Conservation (phyloP, 2,113 vertebrate species). For the Pithys albifrons region DNA sequence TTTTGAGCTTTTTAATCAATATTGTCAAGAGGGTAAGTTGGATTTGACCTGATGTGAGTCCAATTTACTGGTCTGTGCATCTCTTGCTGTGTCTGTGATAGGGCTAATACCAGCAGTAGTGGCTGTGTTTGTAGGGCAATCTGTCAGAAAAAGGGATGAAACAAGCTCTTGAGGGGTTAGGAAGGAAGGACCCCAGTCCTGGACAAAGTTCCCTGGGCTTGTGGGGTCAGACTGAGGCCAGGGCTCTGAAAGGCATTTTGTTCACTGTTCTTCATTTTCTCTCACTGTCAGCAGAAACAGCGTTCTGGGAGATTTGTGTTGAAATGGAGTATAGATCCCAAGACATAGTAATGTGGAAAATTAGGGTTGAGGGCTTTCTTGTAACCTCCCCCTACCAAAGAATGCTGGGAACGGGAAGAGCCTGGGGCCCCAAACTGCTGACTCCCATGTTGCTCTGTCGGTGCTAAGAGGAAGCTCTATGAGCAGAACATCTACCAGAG, state of each 20-base stretch:
- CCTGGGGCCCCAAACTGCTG: background rate
- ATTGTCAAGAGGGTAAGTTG: background rate
- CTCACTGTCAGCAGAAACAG: slow-evolving; percentile 28
- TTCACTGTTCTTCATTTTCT: slow-evolving; percentile 20
- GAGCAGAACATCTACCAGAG: background rate
- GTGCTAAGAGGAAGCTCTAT: background rate
- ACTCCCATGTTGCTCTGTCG: background rate
- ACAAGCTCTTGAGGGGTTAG: background rate
- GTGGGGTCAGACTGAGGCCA: background rate
- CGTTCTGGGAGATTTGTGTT: slow-evolving; percentile 17
- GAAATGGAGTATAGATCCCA: slow-evolving; percentile 9
- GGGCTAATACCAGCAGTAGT: background rate
- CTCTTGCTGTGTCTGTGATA: background rate
- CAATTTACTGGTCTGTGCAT: background rate
- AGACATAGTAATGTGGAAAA: slow-evolving; percentile 1
- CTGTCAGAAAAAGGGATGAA: background rate
- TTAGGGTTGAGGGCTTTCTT: background rate
- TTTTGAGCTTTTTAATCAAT: background rate
- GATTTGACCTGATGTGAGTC: background rate
- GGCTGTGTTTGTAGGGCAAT: background rate
- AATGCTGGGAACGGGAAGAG: background rate
- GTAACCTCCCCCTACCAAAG: background rate
- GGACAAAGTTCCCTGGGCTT: background rate
- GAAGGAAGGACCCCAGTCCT: background rate
- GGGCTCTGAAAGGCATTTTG: background rate